Evolutionary conservation across 1,140 invertebrate species (phyloP), one percentile per base, ranked within the genome.

Genomic region (Chironomus tepperi): DNA sequence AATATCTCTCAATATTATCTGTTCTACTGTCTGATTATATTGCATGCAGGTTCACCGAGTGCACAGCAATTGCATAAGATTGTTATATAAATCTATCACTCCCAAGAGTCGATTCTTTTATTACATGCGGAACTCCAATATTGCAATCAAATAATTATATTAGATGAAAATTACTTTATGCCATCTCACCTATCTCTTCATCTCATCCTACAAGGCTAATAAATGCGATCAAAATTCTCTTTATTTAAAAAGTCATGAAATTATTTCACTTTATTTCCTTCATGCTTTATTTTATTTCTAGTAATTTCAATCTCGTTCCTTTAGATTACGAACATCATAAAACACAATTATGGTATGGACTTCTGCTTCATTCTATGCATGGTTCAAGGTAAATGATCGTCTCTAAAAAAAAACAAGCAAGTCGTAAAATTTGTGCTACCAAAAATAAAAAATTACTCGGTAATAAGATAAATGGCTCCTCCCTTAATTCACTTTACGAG

Each of bases 21-120:
- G 15, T 57, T 57, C 47, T 47, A 34, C 24, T 5, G 24, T 34
- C 24, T 34, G 24, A 34, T 34, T 57, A n/a, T 12, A 57, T 57
- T 57, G n/a, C 47, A 57, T 57, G 12, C n/a, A 57, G n/a, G 47
- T 57, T 57, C 47, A 57, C 47, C 12, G n/a, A 57, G 47, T 57
- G 47, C 47, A 34, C 24, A 57, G 47, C 47, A 57, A 57, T 15
- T n/a, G n/a, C 47, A 57, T 57, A 57, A n/a, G 47, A 57, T 57
- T 57, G n/a, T 57, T 57, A 57, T 15, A 57, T 57, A 57, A 57
- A 57, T 57, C 47, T 57, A 57, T 57, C 47, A 57, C 47, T 57
- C 47, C n/a, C n/a, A 47, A 15, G 2, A 10, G 2, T 10, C 43
- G 8, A 43, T 47, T 34, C 24, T 34, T n/a, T 34, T 34, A 34